These are phyloP conservation scores for Aphrophora alni DNA, from an alignment of 2,888 invertebrate genomes.

Conservation along the genomic window DNA sequence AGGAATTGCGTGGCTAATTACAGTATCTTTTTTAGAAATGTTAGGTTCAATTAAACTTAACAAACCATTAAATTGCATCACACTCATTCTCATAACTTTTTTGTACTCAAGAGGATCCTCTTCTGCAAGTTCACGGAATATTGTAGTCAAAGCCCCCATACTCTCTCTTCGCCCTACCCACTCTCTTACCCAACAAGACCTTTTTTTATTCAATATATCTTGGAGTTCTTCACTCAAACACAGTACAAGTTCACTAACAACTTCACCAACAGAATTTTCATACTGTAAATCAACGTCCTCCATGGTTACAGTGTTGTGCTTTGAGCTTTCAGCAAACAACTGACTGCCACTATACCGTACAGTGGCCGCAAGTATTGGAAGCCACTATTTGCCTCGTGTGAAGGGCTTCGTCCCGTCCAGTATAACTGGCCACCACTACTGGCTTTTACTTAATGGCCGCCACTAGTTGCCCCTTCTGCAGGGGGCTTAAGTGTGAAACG, in stretches of 20 bases:
- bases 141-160: slow-evolving; percentile 16
- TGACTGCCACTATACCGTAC: not conserved
- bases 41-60: slow-evolving; percentile 6
- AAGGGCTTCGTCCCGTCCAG: not conserved
- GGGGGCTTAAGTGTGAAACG: no score
- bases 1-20: not conserved
- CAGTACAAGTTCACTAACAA: slow-evolving; percentile 16
- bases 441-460: not conserved
- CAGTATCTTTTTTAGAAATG: not conserved
- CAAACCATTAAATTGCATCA: slow-evolving; percentile 3
- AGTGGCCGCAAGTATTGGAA: not conserved
- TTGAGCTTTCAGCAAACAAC: not conserved
- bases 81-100: slow-evolving; percentile 25
- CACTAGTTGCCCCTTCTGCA: no score
- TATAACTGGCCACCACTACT: not conserved
- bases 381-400: slow-evolving; percentile 13
- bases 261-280: slow-evolving; percentile 6
- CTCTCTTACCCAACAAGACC: slow-evolving; percentile 12
- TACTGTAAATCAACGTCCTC: slow-evolving; percentile 6
- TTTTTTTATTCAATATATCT: slow-evolving; percentile 15
- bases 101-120: slow-evolving; percentile 29
- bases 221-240: slow-evolving; percentile 23
- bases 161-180: not conserved
- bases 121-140: slow-evolving; percentile 13
- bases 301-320: not conserved